A percentile compares a stretch with the other conserved stretches of the same genome.
These are phyloP conservation scores for Folsomia manolachei DNA, from an alignment of 2,888 invertebrate species.

Conservation along the genomic window DNA sequence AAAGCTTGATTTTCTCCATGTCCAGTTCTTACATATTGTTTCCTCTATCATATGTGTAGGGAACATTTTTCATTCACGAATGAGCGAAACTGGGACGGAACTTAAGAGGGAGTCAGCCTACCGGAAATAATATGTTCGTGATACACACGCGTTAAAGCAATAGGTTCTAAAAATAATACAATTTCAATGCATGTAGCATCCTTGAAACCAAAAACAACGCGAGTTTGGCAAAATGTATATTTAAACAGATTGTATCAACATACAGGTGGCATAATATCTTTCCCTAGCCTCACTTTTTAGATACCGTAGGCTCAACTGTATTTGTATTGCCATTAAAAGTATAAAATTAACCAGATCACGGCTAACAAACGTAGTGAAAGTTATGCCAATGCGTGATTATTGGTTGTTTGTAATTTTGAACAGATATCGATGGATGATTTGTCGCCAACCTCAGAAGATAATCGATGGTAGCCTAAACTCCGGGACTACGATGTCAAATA, in stretches of 20 bases:
- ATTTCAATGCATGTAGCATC: not conserved
- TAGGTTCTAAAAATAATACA: too few relatives aligned
- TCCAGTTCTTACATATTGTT: not conserved
- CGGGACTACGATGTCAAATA: not conserved
- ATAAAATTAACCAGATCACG: too few relatives aligned
- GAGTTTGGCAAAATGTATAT: not conserved
- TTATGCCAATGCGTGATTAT: too few relatives aligned
- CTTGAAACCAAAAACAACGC: not conserved
- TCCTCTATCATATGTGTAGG: not conserved
- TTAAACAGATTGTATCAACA: too few relatives aligned
- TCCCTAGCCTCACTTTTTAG: too few relatives aligned
- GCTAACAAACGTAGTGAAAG: too few relatives aligned
- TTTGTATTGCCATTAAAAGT: too few relatives aligned
- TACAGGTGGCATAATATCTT: too few relatives aligned
- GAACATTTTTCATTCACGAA: not conserved
- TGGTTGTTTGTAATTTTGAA: not conserved
- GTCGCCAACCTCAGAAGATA: conserved; percentile 14
- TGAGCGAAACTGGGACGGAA: conserved; percentile 1
- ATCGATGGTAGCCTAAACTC: not conserved
- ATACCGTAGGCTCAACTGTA: too few relatives aligned
- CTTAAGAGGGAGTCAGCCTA: too few relatives aligned
- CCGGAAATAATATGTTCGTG: too few relatives aligned
- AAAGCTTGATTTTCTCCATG: conserved; percentile 10
- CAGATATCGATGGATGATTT: conserved; percentile 8
- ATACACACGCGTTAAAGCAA: too few relatives aligned